Percentiles rank a stretch among this genome's conserved stretches.
Conservation (phyloP, 1,140 invertebrate genomes). For the Diabrotica undecimpunctata region DNA sequence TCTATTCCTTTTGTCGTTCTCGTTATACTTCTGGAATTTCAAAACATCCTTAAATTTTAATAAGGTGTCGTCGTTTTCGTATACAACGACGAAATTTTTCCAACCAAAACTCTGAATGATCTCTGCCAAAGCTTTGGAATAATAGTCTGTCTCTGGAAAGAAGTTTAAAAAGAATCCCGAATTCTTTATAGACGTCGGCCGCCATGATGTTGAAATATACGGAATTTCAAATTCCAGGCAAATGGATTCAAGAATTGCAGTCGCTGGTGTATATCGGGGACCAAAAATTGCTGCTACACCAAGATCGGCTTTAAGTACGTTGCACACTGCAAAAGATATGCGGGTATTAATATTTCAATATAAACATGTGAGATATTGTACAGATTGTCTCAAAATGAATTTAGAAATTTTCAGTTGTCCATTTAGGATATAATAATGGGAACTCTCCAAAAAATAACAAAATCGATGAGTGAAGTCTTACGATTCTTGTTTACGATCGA, state of each 20-base stretch:
- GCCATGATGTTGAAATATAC: conserved; percentile 7
- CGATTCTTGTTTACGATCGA: no score
- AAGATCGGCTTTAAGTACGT: not conserved
- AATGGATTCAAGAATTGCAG: conserved; percentile 13
- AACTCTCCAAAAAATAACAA: no score
- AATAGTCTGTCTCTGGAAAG: conserved; percentile 68
- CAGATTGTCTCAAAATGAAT: no score
- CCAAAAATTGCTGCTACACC: conserved; percentile 7
- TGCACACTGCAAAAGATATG: conserved; percentile 10
- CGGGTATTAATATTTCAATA: no score
- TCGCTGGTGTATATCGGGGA: not conserved
- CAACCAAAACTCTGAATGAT: conserved; percentile 71
- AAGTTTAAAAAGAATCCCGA: conserved; percentile 53
- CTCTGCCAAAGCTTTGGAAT: conserved; percentile 67
- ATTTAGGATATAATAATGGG: no score
- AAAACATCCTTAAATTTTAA: conserved; percentile 79
- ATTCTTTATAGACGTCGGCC: not conserved
- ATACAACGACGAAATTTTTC: conserved; percentile 75
- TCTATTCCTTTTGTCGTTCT: conserved; percentile 47
- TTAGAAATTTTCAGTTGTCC: no score
- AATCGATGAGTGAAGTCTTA: no score
- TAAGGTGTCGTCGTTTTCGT: conserved; percentile 74
- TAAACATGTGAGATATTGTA: no score
- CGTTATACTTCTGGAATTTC: conserved; percentile 58
- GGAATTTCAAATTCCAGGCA: conserved; percentile 6